Evolutionary conservation across 1,140 invertebrate species (phyloP).

Genomic region (Lordiphosa stackelbergi): DNA sequence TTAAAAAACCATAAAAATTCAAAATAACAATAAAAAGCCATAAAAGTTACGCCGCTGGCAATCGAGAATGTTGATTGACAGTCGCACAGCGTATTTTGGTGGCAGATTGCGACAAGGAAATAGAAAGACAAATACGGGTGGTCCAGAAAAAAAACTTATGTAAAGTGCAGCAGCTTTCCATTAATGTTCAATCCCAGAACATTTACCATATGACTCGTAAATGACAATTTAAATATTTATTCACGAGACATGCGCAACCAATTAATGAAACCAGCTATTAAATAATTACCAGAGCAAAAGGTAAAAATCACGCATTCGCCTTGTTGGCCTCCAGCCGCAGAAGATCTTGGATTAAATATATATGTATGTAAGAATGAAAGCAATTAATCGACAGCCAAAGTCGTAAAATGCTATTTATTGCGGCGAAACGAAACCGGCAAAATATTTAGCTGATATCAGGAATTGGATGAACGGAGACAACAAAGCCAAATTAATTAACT

Average conservation of each 20-base stretch:
- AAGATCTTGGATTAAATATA: constrained; percentile 8
- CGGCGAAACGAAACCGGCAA: constrained; percentile 32
- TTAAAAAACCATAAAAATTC: constrained; percentile 68
- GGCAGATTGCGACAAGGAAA: neutral
- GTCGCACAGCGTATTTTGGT: constrained; percentile 31
- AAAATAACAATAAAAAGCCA: constrained; percentile 64
- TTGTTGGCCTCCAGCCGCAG: neutral
- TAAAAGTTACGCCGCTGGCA: constrained; percentile 54
- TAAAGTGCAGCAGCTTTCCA: constrained; percentile 17
- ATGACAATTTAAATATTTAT: constrained; percentile 38
- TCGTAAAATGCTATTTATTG: constrained; percentile 66
- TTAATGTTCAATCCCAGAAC: neutral
- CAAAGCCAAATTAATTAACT: constrained; percentile 57
- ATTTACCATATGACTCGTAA: constrained; percentile 4
- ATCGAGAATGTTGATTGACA: constrained; percentile 58
- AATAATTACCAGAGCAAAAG: constrained; percentile 40
- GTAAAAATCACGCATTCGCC: constrained; percentile 8
- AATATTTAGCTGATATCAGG: constrained; percentile 17
- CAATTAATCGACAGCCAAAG: constrained; percentile 49
- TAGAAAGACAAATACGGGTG: constrained; percentile 26
- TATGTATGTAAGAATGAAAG: constrained; percentile 12
- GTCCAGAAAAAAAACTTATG: constrained; percentile 18
- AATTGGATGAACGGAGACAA: constrained; percentile 14
- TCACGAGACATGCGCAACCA: constrained; percentile 10
- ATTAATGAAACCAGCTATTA: constrained; percentile 39